Evolutionary conservation across 1,140 invertebrate species (phyloP).

Genomic region (Atta colombica): DNA sequence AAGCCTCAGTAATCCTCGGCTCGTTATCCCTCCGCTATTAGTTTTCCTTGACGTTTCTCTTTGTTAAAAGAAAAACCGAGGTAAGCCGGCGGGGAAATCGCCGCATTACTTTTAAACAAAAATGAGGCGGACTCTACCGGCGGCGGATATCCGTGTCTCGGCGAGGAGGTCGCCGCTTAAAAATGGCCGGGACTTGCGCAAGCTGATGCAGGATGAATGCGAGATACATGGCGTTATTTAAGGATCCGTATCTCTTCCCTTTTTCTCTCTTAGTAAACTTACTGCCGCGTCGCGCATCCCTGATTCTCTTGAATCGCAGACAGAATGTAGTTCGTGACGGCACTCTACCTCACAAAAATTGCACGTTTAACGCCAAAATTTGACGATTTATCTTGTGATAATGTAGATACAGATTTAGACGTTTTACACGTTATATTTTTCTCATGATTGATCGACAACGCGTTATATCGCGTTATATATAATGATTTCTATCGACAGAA

Average conservation of each 20-base stretch:
- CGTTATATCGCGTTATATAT: no score
- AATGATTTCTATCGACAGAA: no score
- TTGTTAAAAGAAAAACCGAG: constrained; percentile 56
- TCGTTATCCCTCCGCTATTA: constrained; percentile 63
- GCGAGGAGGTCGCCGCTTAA: constrained; percentile 48
- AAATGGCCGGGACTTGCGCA: constrained; percentile 53
- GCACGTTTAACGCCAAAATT: constrained; percentile 27
- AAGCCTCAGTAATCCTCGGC: constrained; percentile 61
- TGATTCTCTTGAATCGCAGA: constrained; percentile 29
- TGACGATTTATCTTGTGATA: constrained; percentile 2
- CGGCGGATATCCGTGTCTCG: constrained; percentile 41
- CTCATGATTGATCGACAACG: background rate
- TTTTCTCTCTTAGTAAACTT: constrained; percentile 27
- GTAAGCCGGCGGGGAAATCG: constrained; percentile 56
- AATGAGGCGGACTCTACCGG: constrained; percentile 50
- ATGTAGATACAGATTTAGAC: background rate
- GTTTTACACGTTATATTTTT: no score
- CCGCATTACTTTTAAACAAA: constrained; percentile 63
- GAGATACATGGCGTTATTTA: constrained; percentile 55
- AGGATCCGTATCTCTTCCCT: constrained; percentile 43
- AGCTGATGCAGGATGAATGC: constrained; percentile 57
- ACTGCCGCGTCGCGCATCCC: constrained; percentile 32
- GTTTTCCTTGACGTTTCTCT: constrained; percentile 60
- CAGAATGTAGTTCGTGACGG: constrained; percentile 31
- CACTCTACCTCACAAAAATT: constrained; percentile 22